phyloP scores from a whole-genome alignment of 2,113 vertebrate species.

The Lates calcarifer region DNA sequence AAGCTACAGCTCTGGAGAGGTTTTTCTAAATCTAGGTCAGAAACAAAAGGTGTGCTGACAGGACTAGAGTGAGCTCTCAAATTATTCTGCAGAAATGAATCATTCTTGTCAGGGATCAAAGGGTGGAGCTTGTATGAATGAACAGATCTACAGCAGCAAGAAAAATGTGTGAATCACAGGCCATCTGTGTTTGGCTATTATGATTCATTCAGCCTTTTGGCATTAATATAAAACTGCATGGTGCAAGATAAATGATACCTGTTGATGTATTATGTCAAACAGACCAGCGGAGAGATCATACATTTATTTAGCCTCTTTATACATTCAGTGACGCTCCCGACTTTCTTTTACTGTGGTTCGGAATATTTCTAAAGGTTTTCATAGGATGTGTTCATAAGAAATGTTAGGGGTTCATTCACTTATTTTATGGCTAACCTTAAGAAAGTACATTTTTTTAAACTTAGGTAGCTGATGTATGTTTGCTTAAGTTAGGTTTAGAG shows the following conservation, averaged over 20 bases:
- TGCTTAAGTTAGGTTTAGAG: not conserved
- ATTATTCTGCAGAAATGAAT: slow-evolving; percentile 6
- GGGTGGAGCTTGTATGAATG: slow-evolving; percentile 14
- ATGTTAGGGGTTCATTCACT: not conserved
- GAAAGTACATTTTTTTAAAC: not conserved
- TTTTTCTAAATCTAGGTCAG: slow-evolving; percentile 31
- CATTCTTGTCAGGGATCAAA: slow-evolving; percentile 3
- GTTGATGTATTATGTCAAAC: not conserved
- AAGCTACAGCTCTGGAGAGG: not conserved
- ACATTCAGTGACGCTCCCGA: not conserved
- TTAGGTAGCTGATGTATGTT: not conserved
- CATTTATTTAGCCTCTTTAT: not conserved
- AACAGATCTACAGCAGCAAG: not conserved
- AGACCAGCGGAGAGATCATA: not conserved
- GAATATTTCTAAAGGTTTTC: not conserved
- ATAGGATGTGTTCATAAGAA: not conserved
- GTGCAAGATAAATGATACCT: not conserved
- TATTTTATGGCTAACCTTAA: not conserved
- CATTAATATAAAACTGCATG: not conserved
- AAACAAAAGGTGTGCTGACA: slow-evolving; percentile 14
- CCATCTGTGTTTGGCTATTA: not conserved
- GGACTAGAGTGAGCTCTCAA: not conserved
- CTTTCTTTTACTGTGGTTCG: not conserved
- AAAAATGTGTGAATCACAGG: slow-evolving; percentile 19
- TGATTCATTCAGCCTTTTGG: not conserved